Evolutionary conservation across 2,797 vertebrate species (phyloP).

Genomic region (Peromyscus aztecus): DNA sequence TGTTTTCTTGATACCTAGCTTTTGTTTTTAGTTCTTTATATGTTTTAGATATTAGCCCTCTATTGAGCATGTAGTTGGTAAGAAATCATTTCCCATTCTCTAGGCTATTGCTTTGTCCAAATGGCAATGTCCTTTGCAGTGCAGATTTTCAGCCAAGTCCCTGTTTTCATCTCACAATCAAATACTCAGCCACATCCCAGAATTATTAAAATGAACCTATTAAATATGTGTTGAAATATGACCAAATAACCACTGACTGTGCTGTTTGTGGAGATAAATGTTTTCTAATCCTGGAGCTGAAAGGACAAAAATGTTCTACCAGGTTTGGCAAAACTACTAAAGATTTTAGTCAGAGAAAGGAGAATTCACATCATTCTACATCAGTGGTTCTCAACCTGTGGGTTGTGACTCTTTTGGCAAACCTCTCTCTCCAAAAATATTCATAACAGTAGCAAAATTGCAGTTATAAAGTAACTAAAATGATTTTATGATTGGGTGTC

Average conservation of each 20-base stretch:
- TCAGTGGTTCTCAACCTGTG: neutral
- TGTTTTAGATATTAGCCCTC: neutral
- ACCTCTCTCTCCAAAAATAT: neutral
- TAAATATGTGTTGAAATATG: neutral
- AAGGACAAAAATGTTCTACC: neutral
- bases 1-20: neutral
- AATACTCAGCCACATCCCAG: neutral
- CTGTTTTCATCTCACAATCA: neutral
- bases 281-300: neutral
- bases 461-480: neutral
- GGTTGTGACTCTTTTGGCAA: too few species aligned
- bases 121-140: neutral
- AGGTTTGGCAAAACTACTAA: neutral
- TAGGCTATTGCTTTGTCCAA: neutral
- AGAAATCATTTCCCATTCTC: neutral
- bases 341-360: neutral
- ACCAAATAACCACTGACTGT: neutral
- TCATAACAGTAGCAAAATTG: neutral
- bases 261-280: neutral
- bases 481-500: neutral
- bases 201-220: conserved; percentile 18
- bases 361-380: neutral
- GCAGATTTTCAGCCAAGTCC: neutral
- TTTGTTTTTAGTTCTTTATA: neutral
- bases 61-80: neutral